Evolutionary conservation across 2,888 invertebrate species (phyloP).

Genomic region (Vesta saturnalis): DNA sequence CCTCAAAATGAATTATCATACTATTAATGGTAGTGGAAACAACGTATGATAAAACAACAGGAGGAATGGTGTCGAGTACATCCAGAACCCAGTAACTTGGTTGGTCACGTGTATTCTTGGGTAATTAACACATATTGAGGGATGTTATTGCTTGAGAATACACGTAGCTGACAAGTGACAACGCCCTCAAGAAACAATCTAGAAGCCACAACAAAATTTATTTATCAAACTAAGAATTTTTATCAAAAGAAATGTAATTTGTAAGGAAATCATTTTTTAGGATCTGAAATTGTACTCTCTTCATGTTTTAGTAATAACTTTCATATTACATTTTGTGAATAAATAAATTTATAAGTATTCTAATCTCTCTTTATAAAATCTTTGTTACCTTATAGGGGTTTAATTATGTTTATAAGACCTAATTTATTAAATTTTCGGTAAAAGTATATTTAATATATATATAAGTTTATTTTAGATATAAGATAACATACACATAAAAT

Average conservation of each 20-base stretch:
- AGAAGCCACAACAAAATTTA: not conserved
- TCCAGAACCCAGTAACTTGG: conserved; percentile 70
- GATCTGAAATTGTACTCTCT: too few species aligned
- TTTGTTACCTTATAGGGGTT: too few species aligned
- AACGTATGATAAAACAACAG: not conserved
- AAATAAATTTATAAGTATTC: too few species aligned
- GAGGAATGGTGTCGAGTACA: too few species aligned
- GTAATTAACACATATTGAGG: conserved; percentile 95
- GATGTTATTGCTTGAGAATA: conserved; percentile 99
- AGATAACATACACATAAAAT: too few species aligned
- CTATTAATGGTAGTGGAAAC: conserved; percentile 17
- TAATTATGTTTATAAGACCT: too few species aligned
- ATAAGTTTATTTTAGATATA: too few species aligned
- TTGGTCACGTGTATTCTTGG: conserved; percentile 99
- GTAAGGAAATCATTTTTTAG: too few species aligned
- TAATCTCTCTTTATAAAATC: too few species aligned
- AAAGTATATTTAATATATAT: too few species aligned
- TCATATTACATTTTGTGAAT: not conserved
- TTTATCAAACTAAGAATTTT: not conserved
- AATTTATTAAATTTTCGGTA: too few species aligned
- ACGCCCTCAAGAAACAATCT: conserved; percentile 41
- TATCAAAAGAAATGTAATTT: not conserved
- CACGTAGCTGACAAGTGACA: conserved; percentile 93
- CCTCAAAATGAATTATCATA: conserved; percentile 37
- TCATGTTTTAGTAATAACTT: too few species aligned